These are phyloP conservation scores for Hydroisotoma schaefferi DNA, from an alignment of 2,888 invertebrate genomes.

Conservation along the genomic window DNA sequence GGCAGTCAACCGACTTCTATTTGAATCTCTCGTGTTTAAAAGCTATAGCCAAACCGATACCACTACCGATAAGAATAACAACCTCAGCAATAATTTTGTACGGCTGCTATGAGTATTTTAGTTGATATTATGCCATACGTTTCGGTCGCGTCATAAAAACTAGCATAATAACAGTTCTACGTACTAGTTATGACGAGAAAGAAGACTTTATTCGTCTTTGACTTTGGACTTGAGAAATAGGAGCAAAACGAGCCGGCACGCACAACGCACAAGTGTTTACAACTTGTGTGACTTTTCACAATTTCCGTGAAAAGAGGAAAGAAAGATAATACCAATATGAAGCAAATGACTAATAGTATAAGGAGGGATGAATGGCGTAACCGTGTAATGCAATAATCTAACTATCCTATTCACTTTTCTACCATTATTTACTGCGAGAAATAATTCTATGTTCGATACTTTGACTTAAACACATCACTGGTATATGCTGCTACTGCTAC, in stretches of 20 bases:
- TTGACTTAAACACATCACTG: too few relatives aligned
- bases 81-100: too few relatives aligned
- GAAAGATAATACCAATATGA: conserved; percentile 4
- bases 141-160: conserved; percentile 12
- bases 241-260: conserved; percentile 6
- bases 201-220: conserved; percentile 1
- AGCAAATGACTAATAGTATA: not conserved
- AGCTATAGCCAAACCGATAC: too few relatives aligned
- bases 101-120: too few relatives aligned
- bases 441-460: too few relatives aligned
- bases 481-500: not conserved
- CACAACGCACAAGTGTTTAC: conserved; percentile 12
- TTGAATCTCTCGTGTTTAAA: not conserved
- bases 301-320: conserved; percentile 15
- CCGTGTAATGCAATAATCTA: conserved; percentile 4
- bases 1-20: conserved; percentile 5
- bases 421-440: too few relatives aligned
- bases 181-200: too few relatives aligned
- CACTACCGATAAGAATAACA: too few relatives aligned
- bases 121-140: conserved; percentile 9
- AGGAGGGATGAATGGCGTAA: conserved; percentile 4
- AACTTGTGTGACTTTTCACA: conserved; percentile 18
- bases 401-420: too few relatives aligned
- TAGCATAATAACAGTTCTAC: too few relatives aligned
- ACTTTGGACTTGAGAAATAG: not conserved